Base-by-base conservation (phyloP, 2,113 vertebrate genomes). In the Menura novaehollandiae region DNA sequence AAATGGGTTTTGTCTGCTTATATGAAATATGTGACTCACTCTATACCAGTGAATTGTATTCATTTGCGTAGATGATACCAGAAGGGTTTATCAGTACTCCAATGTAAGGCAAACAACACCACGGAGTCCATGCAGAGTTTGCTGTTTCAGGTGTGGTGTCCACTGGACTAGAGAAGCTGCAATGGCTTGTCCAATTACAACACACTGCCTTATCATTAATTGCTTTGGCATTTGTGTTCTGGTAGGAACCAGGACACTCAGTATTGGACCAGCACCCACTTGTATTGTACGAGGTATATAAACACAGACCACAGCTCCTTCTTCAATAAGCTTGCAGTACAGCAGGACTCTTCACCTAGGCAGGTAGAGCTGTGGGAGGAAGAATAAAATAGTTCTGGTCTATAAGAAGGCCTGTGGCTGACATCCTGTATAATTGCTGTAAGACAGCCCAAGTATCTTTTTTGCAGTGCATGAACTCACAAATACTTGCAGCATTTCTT, bases 261-360 rank as follows among this genome's bases (percentile, higher is more conserved):
- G 20, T n/a, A 6, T 0, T 41, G 49, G 26, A 46, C 37, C 44
- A 71, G 44, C 19, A 49, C 7, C 15, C 8, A 4, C 17, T 46
- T 51, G 21, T 27, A 12, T 11, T 2, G 0, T 18, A 30, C 23
- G 17, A 37, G 6, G 22, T 44, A 1, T 9, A 13, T 22, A 37
- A 79, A 52, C 3, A 1, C 15, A 13, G 13, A 41, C 9, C 53
- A 60, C 35, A 83, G 24, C 33, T 82, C 53, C 18, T 64, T 8
- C 6, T 51, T 35, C 27, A 43, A 2, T 6, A 10, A 76, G 13
- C 22, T 27, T 68, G 27, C 39, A 33, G 33, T 5, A 1, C n/a
- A 49, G 28, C n/a, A 18, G 15, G 43, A 26, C 28, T 15, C 44
- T 67, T 51, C 58, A 28, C 41, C 22, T n/a, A 12, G 19, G 19